Evolutionary conservation across 2,113 vertebrate genomes (phyloP), one percentile per base, ranked within the genome.

Genomic region (Neodontobutis hainanensis): DNA sequence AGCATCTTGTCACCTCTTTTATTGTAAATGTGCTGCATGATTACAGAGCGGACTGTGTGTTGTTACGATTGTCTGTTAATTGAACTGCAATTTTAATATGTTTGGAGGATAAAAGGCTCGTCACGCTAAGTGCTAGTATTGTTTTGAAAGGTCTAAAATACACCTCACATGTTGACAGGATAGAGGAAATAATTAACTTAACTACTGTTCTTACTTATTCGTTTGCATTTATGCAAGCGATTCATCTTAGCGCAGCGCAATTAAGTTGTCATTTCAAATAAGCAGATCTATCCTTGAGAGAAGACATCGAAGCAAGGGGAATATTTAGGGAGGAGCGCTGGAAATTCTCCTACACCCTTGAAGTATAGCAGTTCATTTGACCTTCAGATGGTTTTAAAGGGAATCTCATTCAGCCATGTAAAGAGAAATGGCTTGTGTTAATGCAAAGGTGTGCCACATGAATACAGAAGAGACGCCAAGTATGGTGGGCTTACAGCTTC

Each of bases 401-500:
- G 73, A 87, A 83, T 85, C 69, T 78, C 85, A 85, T 83, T 87
- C 81, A 90, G 73, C 81, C 80, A 88, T 88, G 81, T 84, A 75
- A 83, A 88, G 85, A 89, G 88, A 87, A 86, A 89, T 88, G 79
- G 68, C 76, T 84, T 80, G 75, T 87, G 83, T 86, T 90, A 85
- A 88, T 87, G 76, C 68, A 65, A 73, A 82, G 73, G 32, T 73
- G 73, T 78, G 84, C 77, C 3, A 63, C 75, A 62, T 83, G 76
- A 86, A 87, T 90, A 89, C 74, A 75, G 82, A 90, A 47, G 58
- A 80, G 75, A 60, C 43, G 64, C 63, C 51, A 75, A 87, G 80
- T 83, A 84, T 73, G 81, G 67, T 83, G 34, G 35, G 75, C 66
- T 87, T 81, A 56, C 46, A 65, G 77, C 38, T 67, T 70, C 61